These are phyloP conservation scores for Chouioia cunea DNA, from an alignment of 2,888 invertebrate species.

Conservation along the genomic window DNA sequence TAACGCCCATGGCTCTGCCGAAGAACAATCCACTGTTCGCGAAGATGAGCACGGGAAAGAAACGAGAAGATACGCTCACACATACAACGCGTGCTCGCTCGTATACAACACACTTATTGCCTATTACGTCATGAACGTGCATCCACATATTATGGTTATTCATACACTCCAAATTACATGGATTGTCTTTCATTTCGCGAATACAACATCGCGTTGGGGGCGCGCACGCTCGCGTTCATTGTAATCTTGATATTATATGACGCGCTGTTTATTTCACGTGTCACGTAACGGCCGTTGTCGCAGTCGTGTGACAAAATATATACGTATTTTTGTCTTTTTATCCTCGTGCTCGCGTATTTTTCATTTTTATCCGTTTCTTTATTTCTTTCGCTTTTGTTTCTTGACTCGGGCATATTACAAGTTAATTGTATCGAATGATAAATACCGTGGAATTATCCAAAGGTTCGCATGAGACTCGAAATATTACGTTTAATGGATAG, in stretches of 20 bases:
- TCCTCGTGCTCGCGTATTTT: no score
- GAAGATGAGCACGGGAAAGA: constrained; percentile 10
- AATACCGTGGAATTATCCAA: constrained; percentile 21
- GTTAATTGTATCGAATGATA: constrained; percentile 13
- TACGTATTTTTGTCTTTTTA: no score
- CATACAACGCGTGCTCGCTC: neutral
- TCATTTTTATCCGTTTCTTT: neutral
- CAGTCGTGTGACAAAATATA: no score
- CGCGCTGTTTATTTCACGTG: no score
- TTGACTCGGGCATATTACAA: constrained; percentile 8
- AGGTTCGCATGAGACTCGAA: constrained; percentile 4
- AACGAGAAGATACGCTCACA: neutral
- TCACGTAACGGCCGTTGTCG: no score
- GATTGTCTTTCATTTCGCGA: constrained; percentile 37
- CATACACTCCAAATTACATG: constrained; percentile 41
- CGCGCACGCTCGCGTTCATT: constrained; percentile 15
- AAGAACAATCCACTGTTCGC: constrained; percentile 13
- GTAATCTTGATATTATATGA: constrained; percentile 24
- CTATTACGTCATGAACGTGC: constrained; percentile 30
- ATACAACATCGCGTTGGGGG: neutral
- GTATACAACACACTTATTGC: constrained; percentile 12
- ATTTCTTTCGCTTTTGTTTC: neutral
- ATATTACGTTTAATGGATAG: constrained; percentile 25
- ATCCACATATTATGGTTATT: constrained; percentile 40
- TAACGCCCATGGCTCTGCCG: neutral